Conservation (phyloP, 1,140 invertebrate species). For the Panulirus ornatus region DNA sequence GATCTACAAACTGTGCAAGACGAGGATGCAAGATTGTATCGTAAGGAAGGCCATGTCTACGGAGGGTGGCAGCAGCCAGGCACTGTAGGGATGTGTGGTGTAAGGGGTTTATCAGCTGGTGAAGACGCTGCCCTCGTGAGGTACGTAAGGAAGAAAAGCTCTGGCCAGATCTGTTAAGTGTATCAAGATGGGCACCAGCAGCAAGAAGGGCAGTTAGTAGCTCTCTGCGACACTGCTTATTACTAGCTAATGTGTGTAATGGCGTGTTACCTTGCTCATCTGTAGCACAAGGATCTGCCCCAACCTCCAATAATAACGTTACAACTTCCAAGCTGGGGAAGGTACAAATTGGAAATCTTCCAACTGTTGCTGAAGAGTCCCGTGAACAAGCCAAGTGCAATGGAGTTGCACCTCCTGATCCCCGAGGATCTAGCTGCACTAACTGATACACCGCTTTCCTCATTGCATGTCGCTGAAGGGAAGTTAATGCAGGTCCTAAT, state of each 20-base stretch:
- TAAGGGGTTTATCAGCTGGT: slow-evolving; percentile 87
- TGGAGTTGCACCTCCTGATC: slow-evolving; percentile 85
- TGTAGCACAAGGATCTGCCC: slow-evolving; percentile 86
- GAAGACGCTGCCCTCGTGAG: slow-evolving; percentile 80
- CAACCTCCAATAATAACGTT: slow-evolving; percentile 88
- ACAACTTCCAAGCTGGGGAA: slow-evolving; percentile 88
- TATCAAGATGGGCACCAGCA: slow-evolving; percentile 91
- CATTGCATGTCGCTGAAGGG: slow-evolving; percentile 72
- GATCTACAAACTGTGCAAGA: slow-evolving; percentile 69
- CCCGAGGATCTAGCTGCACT: slow-evolving; percentile 86
- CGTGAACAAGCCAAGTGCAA: slow-evolving; percentile 89
- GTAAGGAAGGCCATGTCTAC: slow-evolving; percentile 83
- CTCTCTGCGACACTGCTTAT: slow-evolving; percentile 81
- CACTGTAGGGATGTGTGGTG: slow-evolving; percentile 89
- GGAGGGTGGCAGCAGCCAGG: slow-evolving; percentile 87
- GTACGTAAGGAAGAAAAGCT: slow-evolving; percentile 86
- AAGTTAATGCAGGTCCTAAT: slow-evolving; percentile 77
- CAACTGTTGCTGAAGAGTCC: slow-evolving; percentile 80
- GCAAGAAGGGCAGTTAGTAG: slow-evolving; percentile 86
- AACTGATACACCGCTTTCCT: slow-evolving; percentile 82
- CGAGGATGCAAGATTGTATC: slow-evolving; percentile 70
- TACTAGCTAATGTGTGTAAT: slow-evolving; percentile 86
- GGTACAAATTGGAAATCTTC: slow-evolving; percentile 86
- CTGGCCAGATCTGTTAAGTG: slow-evolving; percentile 88
- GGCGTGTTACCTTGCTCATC: slow-evolving; percentile 90